phyloP scores from a whole-genome alignment of 2,113 vertebrate species.

The Spilogale gracilis region DNA sequence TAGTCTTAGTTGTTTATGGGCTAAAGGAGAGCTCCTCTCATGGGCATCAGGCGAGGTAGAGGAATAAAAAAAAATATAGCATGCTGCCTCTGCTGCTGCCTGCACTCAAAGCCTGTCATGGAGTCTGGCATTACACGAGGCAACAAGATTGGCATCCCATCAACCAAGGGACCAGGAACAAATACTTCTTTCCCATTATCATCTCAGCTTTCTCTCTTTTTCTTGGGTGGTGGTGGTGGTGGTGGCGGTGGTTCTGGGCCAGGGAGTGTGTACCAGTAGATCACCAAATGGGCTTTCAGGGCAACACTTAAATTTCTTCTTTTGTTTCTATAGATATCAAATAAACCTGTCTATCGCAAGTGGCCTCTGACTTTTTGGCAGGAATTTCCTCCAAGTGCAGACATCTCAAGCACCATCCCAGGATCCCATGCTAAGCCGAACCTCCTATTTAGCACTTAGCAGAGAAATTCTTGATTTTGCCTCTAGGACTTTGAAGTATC shows the following conservation, averaged over 20 bases:
- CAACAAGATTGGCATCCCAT: background rate
- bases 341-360: background rate
- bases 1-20: background rate
- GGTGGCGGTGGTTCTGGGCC: background rate
- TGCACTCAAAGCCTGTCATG: background rate
- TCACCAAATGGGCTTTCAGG: background rate
- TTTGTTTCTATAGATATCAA: background rate
- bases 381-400: background rate
- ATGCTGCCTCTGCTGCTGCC: background rate
- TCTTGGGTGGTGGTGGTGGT: background rate
- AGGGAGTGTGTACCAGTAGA: background rate
- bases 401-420: background rate
- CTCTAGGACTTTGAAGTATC: background rate
- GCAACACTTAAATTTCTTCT: background rate
- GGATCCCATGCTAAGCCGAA: background rate
- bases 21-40: background rate
- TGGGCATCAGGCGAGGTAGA: background rate
- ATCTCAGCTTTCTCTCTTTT: background rate
- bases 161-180: background rate
- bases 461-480: background rate
- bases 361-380: background rate
- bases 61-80: background rate
- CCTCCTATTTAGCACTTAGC: background rate
- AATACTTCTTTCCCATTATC: background rate
- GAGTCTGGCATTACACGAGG: conserved; percentile 26